Evolutionary conservation across 2,113 vertebrate species (phyloP).

Genomic region (Pelobates fuscus): DNA sequence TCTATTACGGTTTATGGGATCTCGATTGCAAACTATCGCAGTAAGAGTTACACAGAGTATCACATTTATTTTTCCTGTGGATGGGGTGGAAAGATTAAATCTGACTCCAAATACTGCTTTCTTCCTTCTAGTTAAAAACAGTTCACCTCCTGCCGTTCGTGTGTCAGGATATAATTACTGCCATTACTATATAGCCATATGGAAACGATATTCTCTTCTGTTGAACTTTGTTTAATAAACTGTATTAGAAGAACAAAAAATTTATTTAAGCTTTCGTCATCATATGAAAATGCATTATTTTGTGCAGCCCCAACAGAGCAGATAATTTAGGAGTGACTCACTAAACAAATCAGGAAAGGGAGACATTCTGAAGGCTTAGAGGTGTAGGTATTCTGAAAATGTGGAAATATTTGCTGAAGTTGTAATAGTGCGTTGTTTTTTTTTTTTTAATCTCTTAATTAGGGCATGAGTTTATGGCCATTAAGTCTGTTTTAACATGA

Average conservation of each 20-base stretch:
- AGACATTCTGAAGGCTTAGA: not conserved
- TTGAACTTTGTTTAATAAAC: constrained; percentile 52
- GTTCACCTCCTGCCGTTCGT: constrained; percentile 55
- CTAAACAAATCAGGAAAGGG: not conserved
- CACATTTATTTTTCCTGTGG: constrained; percentile 23
- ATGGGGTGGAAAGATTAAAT: constrained; percentile 54
- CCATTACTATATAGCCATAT: constrained; percentile 52
- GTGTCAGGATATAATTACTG: constrained; percentile 46
- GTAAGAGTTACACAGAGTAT: constrained; percentile 27
- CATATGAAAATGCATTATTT: not conserved
- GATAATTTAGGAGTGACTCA: constrained; percentile 22
- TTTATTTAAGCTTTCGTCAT: constrained; percentile 26
- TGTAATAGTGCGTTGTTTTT: not conserved
- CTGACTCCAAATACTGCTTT: constrained; percentile 48
- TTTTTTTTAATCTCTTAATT: not conserved
- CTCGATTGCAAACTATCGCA: constrained; percentile 60
- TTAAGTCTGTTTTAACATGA: no score
- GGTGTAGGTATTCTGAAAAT: not conserved
- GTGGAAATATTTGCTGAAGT: not conserved
- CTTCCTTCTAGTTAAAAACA: constrained; percentile 53
- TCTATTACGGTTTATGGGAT: constrained; percentile 54
- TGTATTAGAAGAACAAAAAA: constrained; percentile 39
- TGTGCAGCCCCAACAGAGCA: constrained; percentile 5
- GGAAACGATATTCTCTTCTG: constrained; percentile 57
- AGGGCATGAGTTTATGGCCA: no score